phyloP scores from a whole-genome alignment of 2,888 invertebrate species.

The Lathronympha strigana region DNA sequence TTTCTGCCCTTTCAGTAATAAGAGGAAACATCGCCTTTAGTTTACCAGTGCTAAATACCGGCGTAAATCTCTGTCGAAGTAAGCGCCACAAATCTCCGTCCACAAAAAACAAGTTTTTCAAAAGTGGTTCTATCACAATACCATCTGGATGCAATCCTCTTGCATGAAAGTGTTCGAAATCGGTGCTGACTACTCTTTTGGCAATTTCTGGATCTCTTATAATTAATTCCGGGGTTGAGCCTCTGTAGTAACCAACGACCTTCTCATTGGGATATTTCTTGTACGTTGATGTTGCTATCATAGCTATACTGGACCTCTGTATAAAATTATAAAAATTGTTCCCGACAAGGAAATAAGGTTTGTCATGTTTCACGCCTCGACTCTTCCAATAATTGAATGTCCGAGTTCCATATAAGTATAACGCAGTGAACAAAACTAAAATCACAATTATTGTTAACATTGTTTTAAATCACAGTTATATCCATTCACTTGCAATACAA shows the following conservation, averaged over 20 bases:
- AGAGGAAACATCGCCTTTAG: slow-evolving; percentile 75
- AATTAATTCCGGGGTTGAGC: slow-evolving; percentile 63
- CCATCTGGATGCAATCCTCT: slow-evolving; percentile 68
- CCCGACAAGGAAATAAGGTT: slow-evolving; percentile 65
- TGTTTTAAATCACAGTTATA: slow-evolving; percentile 32
- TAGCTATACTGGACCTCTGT: slow-evolving; percentile 66
- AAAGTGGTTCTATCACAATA: slow-evolving; percentile 66
- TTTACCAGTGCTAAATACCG: slow-evolving; percentile 72
- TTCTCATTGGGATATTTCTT: slow-evolving; percentile 69
- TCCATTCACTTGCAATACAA: not conserved
- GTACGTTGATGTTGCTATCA: slow-evolving; percentile 65
- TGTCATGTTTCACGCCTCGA: slow-evolving; percentile 68
- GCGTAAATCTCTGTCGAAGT: slow-evolving; percentile 70
- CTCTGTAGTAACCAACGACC: slow-evolving; percentile 70
- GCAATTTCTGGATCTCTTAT: slow-evolving; percentile 71
- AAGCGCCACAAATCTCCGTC: slow-evolving; percentile 75
- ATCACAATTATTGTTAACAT: slow-evolving; percentile 54
- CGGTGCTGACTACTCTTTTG: slow-evolving; percentile 67
- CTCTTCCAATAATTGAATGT: slow-evolving; percentile 70
- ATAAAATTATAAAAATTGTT: slow-evolving; percentile 64
- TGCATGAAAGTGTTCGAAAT: slow-evolving; percentile 67
- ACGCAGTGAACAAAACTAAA: slow-evolving; percentile 46
- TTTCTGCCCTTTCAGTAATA: slow-evolving; percentile 70
- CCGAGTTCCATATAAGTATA: slow-evolving; percentile 64
- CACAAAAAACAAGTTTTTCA: slow-evolving; percentile 71